phyloP scores from a whole-genome alignment of 1,140 invertebrate species.

The Meloidogyne chitwoodi region DNA sequence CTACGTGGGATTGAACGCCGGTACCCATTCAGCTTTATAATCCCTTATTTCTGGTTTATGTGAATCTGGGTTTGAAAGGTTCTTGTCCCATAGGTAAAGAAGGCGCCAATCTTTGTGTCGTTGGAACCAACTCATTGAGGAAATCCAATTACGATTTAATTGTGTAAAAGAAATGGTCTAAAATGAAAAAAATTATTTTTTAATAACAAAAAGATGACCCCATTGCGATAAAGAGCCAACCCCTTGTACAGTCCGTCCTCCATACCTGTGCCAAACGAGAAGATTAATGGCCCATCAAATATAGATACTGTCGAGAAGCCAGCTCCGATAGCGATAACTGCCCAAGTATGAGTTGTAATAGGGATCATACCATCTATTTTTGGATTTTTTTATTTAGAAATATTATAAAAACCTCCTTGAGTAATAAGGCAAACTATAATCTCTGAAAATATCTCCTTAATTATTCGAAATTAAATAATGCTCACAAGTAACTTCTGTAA shows the following conservation, averaged over 20 bases:
- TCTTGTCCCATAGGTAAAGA: conserved; percentile 12
- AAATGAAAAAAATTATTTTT: neutral
- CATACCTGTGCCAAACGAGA: conserved; percentile 8
- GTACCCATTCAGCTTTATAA: conserved; percentile 16
- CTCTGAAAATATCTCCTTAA: neutral
- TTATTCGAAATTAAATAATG: neutral
- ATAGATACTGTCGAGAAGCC: conserved; percentile 21
- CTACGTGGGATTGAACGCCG: conserved; percentile 4
- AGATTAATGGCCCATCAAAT: neutral
- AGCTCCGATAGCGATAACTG: conserved; percentile 17
- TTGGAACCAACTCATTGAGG: conserved; percentile 15
- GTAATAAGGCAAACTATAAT: neutral
- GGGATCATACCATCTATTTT: conserved; percentile 12
- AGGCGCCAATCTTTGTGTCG: conserved; percentile 18
- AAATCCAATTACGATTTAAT: conserved; percentile 20
- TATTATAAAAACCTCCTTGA: neutral
- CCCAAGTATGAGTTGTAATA: conserved; percentile 20
- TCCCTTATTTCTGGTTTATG: conserved; percentile 2
- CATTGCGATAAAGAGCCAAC: conserved; percentile 12
- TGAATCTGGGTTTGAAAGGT: neutral
- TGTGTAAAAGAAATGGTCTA: conserved; percentile 17
- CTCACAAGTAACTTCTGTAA: conserved; percentile 38
- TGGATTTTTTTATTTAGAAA: neutral
- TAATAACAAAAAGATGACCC: neutral
- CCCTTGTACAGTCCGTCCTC: conserved; percentile 19